A percentile compares a stretch with the other conserved stretches of the same genome.
These are phyloP conservation scores for Amphiduros pacificus DNA, from an alignment of 2,888 invertebrate genomes.

Conservation along the genomic window DNA sequence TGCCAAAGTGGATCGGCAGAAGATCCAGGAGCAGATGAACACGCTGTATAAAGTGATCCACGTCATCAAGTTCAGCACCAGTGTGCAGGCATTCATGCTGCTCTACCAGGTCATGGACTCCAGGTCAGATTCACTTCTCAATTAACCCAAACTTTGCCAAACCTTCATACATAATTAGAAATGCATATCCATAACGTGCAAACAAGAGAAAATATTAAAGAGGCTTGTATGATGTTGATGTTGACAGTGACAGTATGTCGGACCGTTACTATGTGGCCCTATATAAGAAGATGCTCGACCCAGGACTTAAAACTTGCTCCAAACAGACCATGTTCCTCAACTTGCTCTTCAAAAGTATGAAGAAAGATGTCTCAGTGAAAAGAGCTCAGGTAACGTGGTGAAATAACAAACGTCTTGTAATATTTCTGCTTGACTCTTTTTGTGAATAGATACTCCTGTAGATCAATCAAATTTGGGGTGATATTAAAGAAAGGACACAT, in stretches of 20 bases:
- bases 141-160: too few relatives aligned
- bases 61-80: constrained; percentile 73
- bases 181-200: too few relatives aligned
- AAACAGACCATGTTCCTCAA: constrained; percentile 77
- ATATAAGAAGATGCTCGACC: constrained; percentile 82
- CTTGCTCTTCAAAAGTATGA: constrained; percentile 81
- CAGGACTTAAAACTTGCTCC: constrained; percentile 67
- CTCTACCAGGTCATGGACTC: constrained; percentile 69
- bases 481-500: too few relatives aligned
- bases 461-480: too few relatives aligned
- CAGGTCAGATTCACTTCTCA: constrained; percentile 41
- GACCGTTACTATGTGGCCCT: constrained; percentile 76
- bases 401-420: too few relatives aligned
- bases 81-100: constrained; percentile 67
- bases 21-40: constrained; percentile 69
- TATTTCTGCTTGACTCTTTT: too few relatives aligned
- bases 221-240: too few relatives aligned
- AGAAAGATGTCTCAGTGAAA: constrained; percentile 72
- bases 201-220: too few relatives aligned
- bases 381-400: constrained; percentile 69
- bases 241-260: constrained; percentile 53
- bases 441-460: too few relatives aligned
- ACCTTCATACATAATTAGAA: too few relatives aligned
- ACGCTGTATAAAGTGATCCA: constrained; percentile 82
- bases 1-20: constrained; percentile 65